Base-by-base conservation (phyloP, 1,140 invertebrate species). In the Archivesica marissinica region DNA sequence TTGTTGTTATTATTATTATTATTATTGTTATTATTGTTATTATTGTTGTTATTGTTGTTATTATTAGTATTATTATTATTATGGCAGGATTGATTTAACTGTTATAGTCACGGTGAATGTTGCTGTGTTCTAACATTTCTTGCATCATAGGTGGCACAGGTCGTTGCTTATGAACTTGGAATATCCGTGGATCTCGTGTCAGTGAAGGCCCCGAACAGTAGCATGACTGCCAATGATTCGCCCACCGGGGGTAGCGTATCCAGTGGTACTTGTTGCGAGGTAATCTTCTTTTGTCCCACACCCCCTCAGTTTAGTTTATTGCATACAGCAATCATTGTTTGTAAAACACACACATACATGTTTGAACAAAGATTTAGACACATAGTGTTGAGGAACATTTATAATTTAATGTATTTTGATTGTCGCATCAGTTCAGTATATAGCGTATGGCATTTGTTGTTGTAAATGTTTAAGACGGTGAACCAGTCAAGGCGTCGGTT, bases 121-220 rank as follows among this genome's bases (percentile, higher is more conserved):
- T n/a, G n/a, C n/a, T n/a, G n/a, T n/a, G n/a, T n/a, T n/a, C n/a
- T n/a, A n/a, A n/a, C n/a, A n/a, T n/a, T n/a, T n/a, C n/a, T n/a
- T n/a, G n/a, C n/a, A n/a, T n/a, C 7, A 3, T 59, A 97, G 96
- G 95, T 96, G 9, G 96, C 96, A 23, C 97, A 98, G 95, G 96
- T 96, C 2, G 96, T 95, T 61, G 97, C 97, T 0, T 94, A 96
- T 88, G 95, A 94, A 0, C 92, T 98, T 7, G 96, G 96, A 7
- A 95, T 98, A 70, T 95, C 96, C 25, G 76, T 97, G 54, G 95
- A 96, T 0, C 95, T 95, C 91, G 92, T 97, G 0, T 95, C 91
- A 47, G 94, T 97, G 0, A 96, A 97, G 92, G 95, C 96, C 13
- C 95, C 93, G 44, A 95, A 95, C 56, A 96, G 91, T 92, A 93